Base-by-base conservation (phyloP, 2,888 invertebrate genomes). In the Odontothrips loti region DNA sequence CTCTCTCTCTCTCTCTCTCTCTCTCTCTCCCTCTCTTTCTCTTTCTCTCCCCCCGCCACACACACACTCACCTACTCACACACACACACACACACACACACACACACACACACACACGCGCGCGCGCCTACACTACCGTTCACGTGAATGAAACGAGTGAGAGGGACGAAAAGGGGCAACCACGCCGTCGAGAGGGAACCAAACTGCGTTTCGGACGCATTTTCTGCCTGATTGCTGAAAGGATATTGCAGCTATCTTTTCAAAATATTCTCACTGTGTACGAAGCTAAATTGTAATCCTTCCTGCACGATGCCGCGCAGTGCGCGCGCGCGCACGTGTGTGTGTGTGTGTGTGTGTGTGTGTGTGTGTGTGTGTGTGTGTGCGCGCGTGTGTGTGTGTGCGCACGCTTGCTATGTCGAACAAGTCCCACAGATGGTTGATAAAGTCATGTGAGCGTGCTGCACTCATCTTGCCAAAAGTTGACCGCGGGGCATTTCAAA, bases 401-500 rank as follows among this genome's bases (percentile, higher is more conserved):
- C 68, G 68, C 68, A 0, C 68, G 68, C 68, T 27, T 6, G 34
- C 34, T 43, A 43, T 43, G 68, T 27, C 68, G 68, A 75, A 75
- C 68, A 75, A 75, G 68, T 58, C 58, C 58, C 34, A 58, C 58
- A 75, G 68, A 75, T 75, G 23, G 3, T 27, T 75, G 68, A 75
- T 75, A 75, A 75, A 75, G 68, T 75, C 68, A 75, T 27, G 68
- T 75, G 68, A 75, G 68, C 68, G 23, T 23, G 68, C 17, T 20
- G 58, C 20, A 20, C 58, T 58, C 68, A 75, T 75, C 68, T 75
- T 23, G 68, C 68, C 68, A 75, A 75, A 75, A 75, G 68, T 75
- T 75, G 23, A 75, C 68, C 68, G 68, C 68, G 27, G 68, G 68
- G 68, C 68, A 75, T 75, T 27, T 75, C 68, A 75, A 75, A 75